Conservation (phyloP, 2,888 invertebrate species). For the Axea sp. region DNA sequence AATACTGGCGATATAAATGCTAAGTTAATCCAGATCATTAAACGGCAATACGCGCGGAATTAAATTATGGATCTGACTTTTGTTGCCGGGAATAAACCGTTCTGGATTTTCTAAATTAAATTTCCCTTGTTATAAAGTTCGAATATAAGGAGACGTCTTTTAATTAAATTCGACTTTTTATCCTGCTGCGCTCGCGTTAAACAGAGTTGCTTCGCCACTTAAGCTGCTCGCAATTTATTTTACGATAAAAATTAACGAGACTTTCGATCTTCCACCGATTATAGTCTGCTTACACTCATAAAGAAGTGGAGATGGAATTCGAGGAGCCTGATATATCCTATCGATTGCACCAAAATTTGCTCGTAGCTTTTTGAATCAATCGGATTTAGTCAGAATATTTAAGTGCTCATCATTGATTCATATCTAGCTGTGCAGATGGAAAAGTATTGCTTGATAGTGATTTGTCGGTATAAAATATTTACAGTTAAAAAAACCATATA, state of each 20-base stretch:
- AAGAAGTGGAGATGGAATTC: slow-evolving; percentile 5
- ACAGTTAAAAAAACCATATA: too few relatives aligned
- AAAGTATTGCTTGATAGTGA: background rate
- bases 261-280: slow-evolving; percentile 29
- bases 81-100: slow-evolving; percentile 45
- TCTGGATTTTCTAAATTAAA: slow-evolving; percentile 46
- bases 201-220: slow-evolving; percentile 28
- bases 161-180: slow-evolving; percentile 54
- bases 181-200: slow-evolving; percentile 18
- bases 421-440: background rate
- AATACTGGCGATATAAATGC: slow-evolving; percentile 42
- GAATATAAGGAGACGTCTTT: slow-evolving; percentile 38
- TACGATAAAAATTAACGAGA: slow-evolving; percentile 52
- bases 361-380: background rate
- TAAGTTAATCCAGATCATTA: slow-evolving; percentile 54
- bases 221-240: slow-evolving; percentile 40
- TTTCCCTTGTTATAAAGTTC: slow-evolving; percentile 47
- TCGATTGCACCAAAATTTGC: slow-evolving; percentile 2
- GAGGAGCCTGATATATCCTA: background rate
- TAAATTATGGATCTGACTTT: slow-evolving; percentile 41
- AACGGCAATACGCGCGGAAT: slow-evolving; percentile 48
- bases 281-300: slow-evolving; percentile 39
- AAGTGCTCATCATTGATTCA: background rate
- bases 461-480: too few relatives aligned
- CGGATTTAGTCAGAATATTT: background rate